Evolutionary conservation across 2,888 invertebrate species (phyloP), one percentile per base, ranked within the genome.

Genomic region (Drepana falcataria): DNA sequence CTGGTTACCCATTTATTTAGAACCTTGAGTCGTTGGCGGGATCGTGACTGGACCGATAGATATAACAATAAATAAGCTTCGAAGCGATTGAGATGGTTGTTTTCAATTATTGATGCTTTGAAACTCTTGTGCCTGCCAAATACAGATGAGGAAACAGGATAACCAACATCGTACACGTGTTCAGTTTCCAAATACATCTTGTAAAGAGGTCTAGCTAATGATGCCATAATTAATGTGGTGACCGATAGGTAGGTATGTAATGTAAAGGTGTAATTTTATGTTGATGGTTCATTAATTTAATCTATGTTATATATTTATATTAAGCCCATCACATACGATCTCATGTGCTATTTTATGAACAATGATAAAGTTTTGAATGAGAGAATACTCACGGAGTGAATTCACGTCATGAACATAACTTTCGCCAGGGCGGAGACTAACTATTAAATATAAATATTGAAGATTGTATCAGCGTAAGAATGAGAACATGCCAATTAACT

Each of bases 1-100:
- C 75, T 76, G 73, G 74, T 76, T 74, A 66, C 65, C 73, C 68
- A 77, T 81, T 81, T 75, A 76, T 75, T 69, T 53, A 58, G 68
- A 66, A 70, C 81, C 83, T 85, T 83, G 83, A 72, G 61, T 65
- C 65, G 61, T 57, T 53, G 62, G 58, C 66, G 57, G 54, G 66
- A 68, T 84, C 83, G 85, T 84, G 85, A 83, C 83, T 76, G 75
- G 71, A 64, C 68, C 68, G 72, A 70, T 72, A 65, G 63, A 59
- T 71, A 69, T 68, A 64, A 63, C 71, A 73, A 74, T 67, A 69
- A 68, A 71, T 69, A 71, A 73, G 65, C 69, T 71, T 70, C 61
- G 67, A 61, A 61, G 63, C 65, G 73, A 70, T 77, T 69, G 69
- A 72, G 73, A 68, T 67, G 64, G 71, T 69, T 65, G 71, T 78